phyloP scores from a whole-genome alignment of 2,113 vertebrate genomes.

The Odontophorus gujanensis region DNA sequence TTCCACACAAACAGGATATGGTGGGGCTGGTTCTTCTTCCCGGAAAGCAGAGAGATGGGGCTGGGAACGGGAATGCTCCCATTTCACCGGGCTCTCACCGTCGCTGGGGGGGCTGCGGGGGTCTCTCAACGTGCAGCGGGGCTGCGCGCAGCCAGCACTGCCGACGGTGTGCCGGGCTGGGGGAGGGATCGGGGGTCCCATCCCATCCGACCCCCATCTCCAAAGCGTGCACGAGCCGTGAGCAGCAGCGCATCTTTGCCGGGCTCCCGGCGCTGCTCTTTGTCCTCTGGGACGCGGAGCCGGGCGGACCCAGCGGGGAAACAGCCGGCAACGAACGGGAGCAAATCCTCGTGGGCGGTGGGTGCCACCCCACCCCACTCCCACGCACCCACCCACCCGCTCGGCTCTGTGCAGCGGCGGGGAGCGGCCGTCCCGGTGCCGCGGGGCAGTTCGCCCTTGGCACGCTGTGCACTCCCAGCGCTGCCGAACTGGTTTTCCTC shows the following conservation, averaged over 20 bases:
- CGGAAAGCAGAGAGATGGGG: neutral
- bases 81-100: fast-evolving
- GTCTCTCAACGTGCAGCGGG: fast-evolving
- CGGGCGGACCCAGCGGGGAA: neutral
- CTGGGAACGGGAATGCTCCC: neutral
- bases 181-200: no score
- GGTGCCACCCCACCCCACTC: neutral
- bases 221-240: no score
- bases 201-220: neutral
- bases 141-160: neutral
- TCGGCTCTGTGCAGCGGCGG: neutral
- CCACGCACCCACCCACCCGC: neutral
- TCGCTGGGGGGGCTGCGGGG: neutral
- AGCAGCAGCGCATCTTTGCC: fast-evolving
- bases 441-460: neutral
- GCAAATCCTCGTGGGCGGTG: fast-evolving
- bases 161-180: neutral
- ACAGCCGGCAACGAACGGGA: fast-evolving
- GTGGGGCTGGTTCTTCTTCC: neutral
- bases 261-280: neutral
- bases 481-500: slow-evolving; percentile 60
- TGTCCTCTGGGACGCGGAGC: neutral
- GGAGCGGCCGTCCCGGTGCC: neutral
- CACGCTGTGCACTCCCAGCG: neutral
- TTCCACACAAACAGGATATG: slow-evolving; percentile 81